These are phyloP conservation scores for Smittia aterrima DNA, from an alignment of 2,888 invertebrate species.

Conservation along the genomic window DNA sequence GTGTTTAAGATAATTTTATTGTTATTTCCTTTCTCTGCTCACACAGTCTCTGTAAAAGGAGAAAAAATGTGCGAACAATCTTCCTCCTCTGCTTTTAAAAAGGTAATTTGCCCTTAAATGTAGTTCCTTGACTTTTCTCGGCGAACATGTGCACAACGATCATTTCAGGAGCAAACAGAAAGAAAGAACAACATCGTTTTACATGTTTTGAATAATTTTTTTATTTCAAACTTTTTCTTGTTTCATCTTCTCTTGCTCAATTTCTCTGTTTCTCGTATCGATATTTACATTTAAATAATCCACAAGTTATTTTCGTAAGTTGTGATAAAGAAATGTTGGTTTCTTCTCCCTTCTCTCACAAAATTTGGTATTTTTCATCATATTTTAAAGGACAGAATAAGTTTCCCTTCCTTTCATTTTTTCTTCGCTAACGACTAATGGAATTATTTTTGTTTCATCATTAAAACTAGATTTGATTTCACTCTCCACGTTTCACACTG, in stretches of 20 bases:
- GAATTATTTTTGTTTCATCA: not conserved
- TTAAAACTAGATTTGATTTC: not conserved
- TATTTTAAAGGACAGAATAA: slow-evolving; percentile 5
- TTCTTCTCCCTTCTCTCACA: not conserved
- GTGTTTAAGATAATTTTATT: slow-evolving; percentile 39
- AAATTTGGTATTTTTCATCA: slow-evolving; percentile 11
- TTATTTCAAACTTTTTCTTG: not conserved
- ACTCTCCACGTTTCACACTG: not conserved
- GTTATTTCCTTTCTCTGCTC: not conserved
- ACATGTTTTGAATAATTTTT: not conserved
- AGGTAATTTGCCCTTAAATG: slow-evolving; percentile 11
- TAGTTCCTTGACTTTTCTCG: not conserved
- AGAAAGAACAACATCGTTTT: not conserved
- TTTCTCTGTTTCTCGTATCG: not conserved
- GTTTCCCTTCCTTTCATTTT: not conserved
- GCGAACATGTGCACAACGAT: not conserved
- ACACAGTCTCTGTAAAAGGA: not conserved
- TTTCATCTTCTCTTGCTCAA: not conserved
- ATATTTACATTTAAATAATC: slow-evolving; percentile 2
- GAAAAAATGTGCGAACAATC: slow-evolving; percentile 1
- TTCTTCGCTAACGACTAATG: not conserved
- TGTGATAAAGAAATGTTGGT: not conserved
- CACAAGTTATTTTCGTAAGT: not conserved
- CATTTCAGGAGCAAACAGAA: not conserved
- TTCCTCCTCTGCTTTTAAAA: not conserved